phyloP scores from a whole-genome alignment of 2,888 invertebrate species.

The Willowsia nigromaculata region DNA sequence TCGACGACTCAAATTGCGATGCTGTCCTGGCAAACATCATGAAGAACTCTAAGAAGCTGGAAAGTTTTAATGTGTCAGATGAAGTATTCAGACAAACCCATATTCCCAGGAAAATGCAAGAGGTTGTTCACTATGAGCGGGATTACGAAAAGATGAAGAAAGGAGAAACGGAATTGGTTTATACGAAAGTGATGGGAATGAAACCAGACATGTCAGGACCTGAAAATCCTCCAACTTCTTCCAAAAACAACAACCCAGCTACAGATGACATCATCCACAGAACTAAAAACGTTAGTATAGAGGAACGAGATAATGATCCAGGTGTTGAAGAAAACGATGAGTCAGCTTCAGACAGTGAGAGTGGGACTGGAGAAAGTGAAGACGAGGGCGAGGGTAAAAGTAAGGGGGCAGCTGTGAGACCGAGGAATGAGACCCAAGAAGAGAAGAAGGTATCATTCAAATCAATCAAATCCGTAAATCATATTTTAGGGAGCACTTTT shows the following conservation, averaged over 20 bases:
- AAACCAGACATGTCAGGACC: constrained; percentile 90
- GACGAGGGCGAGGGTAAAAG: constrained; percentile 79
- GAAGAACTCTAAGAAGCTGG: constrained; percentile 85
- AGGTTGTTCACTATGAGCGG: constrained; percentile 91
- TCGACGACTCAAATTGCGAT: constrained; percentile 90
- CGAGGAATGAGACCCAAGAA: constrained; percentile 81
- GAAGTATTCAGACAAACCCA: constrained; percentile 96
- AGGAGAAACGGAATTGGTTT: constrained; percentile 88
- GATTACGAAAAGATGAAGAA: constrained; percentile 91
- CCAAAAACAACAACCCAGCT: not conserved
- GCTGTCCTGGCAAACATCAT: constrained; percentile 88
- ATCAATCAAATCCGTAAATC: no score
- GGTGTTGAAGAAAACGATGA: constrained; percentile 55
- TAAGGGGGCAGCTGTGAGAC: constrained; percentile 79
- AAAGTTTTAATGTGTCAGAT: constrained; percentile 88
- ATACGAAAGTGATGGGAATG: constrained; percentile 92
- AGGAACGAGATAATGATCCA: constrained; percentile 66
- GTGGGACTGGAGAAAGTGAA: constrained; percentile 38
- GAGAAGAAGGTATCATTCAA: constrained; percentile 80
- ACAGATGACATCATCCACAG: not conserved
- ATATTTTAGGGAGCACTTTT: no score
- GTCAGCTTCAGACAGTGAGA: constrained; percentile 53
- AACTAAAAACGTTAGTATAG: constrained; percentile 28
- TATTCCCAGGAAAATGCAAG: constrained; percentile 94
- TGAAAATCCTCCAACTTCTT: constrained; percentile 80